Evolutionary conservation across 1,140 invertebrate species (phyloP).

Genomic region (Aphaenogaster floridana): DNA sequence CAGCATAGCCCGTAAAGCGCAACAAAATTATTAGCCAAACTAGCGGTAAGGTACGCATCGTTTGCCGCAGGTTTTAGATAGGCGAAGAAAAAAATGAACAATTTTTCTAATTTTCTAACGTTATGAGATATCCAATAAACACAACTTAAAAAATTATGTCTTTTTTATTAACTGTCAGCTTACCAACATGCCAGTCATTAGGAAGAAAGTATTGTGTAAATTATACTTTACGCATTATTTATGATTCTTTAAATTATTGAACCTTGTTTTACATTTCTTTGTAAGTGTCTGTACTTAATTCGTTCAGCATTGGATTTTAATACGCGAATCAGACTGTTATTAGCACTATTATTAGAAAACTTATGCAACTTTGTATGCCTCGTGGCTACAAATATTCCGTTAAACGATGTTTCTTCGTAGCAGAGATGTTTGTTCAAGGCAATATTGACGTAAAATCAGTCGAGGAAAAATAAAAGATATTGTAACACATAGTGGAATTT

Average conservation of each 20-base stretch:
- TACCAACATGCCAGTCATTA: background rate
- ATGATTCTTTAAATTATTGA: background rate
- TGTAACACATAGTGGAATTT: background rate
- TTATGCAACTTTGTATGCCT: background rate
- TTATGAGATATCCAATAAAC: too few relatives aligned
- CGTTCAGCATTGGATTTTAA: background rate
- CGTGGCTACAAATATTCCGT: background rate
- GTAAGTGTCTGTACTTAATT: background rate
- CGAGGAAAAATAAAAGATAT: background rate
- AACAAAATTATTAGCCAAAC: too few relatives aligned
- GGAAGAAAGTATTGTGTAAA: background rate
- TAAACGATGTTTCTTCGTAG: background rate
- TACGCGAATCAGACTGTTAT: too few relatives aligned
- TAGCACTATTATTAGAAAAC: background rate
- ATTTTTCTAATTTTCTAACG: too few relatives aligned
- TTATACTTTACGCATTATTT: background rate
- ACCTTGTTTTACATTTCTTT: background rate
- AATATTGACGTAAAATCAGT: background rate
- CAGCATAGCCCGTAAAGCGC: too few relatives aligned
- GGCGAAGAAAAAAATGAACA: too few relatives aligned
- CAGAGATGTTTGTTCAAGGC: background rate
- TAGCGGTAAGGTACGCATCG: too few relatives aligned
- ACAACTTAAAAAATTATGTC: too few relatives aligned
- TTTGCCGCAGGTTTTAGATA: too few relatives aligned
- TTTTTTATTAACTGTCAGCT: background rate